phyloP scores from a whole-genome alignment of 2,113 vertebrate genomes.

The Halichoerus grypus region DNA sequence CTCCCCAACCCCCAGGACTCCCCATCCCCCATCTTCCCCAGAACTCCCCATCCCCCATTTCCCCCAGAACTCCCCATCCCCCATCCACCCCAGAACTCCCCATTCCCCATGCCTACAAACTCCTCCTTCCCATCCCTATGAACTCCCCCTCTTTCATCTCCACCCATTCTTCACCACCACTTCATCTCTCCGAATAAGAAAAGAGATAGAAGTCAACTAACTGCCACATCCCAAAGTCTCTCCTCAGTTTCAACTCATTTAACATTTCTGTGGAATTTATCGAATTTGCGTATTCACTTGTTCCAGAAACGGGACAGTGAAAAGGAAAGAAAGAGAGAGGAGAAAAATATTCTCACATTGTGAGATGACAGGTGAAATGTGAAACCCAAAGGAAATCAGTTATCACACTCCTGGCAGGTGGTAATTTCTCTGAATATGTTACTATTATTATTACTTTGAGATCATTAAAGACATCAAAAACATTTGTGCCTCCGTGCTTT shows the following conservation, averaged over 20 bases:
- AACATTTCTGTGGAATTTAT: not conserved
- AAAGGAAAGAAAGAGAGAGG: not conserved
- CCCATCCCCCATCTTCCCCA: too few relatives aligned
- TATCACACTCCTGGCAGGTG: fast-evolving
- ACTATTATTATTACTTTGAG: not conserved
- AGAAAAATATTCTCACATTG: not conserved
- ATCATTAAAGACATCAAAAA: not conserved
- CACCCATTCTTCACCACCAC: fast-evolving
- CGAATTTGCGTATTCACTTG: not conserved
- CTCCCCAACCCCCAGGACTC: too few relatives aligned
- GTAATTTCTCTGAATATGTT: not conserved
- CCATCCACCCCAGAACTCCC: not conserved
- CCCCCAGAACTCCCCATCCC: not conserved
- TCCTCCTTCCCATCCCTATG: not conserved
- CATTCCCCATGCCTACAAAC: not conserved
- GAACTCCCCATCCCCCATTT: not conserved
- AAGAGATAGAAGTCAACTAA: too few relatives aligned
- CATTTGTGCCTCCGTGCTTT: not conserved
- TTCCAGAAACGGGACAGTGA: not conserved
- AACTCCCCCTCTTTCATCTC: too few relatives aligned
- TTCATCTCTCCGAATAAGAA: not conserved
- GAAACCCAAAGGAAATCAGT: not conserved
- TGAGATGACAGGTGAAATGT: not conserved
- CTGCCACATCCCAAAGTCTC: fast-evolving
- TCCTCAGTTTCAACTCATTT: not conserved